These are phyloP conservation scores for Choloepus hoffmanni DNA, from an alignment of 2,113 vertebrate genomes.

Conservation along the genomic window DNA sequence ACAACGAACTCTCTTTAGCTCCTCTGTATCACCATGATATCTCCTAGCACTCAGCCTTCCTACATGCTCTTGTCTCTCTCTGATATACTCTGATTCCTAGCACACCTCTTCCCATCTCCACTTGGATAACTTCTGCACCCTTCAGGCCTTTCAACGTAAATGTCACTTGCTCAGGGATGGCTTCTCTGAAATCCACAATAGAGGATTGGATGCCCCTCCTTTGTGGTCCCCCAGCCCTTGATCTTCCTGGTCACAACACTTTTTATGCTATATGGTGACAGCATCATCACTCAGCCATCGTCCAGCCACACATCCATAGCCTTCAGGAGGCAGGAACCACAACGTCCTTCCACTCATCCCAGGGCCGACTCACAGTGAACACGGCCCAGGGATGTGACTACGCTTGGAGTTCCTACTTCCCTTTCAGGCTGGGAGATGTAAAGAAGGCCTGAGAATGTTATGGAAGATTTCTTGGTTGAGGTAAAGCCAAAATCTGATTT, in stretches of 20 bases:
- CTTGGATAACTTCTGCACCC: not conserved
- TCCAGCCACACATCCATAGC: not conserved
- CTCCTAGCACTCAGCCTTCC: not conserved
- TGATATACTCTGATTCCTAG: not conserved
- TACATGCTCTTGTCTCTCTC: not conserved
- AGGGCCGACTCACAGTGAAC: not conserved
- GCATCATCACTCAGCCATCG: no score
- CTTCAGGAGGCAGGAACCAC: not conserved
- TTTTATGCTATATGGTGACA: accelerated
- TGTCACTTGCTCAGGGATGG: not conserved
- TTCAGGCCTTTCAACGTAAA: not conserved
- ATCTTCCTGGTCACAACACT: not conserved
- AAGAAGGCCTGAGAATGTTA: not conserved
- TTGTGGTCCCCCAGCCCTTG: not conserved
- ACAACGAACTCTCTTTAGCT: accelerated
- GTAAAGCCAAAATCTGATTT: not conserved
- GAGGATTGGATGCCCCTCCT: accelerated
- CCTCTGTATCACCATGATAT: accelerated
- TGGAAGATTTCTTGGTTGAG: not conserved
- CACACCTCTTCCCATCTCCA: not conserved
- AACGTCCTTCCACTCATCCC: not conserved
- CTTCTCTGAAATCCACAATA: not conserved
- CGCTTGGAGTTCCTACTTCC: not conserved
- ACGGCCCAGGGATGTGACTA: accelerated
- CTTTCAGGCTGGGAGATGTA: not conserved